Percentiles rank a stretch among this genome's conserved stretches.
Evolutionary conservation across 2,888 invertebrate genomes (phyloP).

Genomic region (Bimastos eiseni): DNA sequence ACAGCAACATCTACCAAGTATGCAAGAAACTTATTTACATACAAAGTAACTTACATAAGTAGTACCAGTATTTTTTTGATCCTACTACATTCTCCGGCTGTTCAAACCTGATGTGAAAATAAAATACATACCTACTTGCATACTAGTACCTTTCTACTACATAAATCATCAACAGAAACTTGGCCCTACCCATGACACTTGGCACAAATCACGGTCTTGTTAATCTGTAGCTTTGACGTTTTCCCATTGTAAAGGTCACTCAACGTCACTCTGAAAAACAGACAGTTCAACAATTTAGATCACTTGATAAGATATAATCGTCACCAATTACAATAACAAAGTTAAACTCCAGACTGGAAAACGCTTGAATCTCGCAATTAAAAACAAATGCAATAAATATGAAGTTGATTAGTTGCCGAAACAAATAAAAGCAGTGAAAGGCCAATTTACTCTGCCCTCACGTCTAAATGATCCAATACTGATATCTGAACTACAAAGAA

Average conservation of each 20-base stretch:
- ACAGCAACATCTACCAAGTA: neutral
- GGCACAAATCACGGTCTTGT: constrained; percentile 33
- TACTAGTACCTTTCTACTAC: too few species aligned
- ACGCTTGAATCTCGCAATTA: neutral
- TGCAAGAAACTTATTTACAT: too few species aligned
- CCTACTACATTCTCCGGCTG: too few species aligned
- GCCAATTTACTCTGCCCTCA: too few species aligned
- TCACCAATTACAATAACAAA: too few species aligned
- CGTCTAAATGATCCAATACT: neutral
- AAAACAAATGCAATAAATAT: neutral
- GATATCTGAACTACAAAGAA: neutral
- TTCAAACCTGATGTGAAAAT: too few species aligned
- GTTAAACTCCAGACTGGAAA: too few species aligned
- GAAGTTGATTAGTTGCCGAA: neutral
- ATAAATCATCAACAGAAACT: neutral
- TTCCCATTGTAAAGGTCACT: constrained; percentile 79
- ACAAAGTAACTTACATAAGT: too few species aligned
- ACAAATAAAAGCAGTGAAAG: neutral
- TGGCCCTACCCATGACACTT: constrained; percentile 34
- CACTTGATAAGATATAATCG: neutral
- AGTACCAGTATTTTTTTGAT: too few species aligned
- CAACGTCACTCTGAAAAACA: constrained; percentile 72
- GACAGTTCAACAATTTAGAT: neutral
- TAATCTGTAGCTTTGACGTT: constrained; percentile 34
- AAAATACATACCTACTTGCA: too few species aligned